Conservation (phyloP, 2,113 vertebrate genomes). For the Gavialis gangeticus region DNA sequence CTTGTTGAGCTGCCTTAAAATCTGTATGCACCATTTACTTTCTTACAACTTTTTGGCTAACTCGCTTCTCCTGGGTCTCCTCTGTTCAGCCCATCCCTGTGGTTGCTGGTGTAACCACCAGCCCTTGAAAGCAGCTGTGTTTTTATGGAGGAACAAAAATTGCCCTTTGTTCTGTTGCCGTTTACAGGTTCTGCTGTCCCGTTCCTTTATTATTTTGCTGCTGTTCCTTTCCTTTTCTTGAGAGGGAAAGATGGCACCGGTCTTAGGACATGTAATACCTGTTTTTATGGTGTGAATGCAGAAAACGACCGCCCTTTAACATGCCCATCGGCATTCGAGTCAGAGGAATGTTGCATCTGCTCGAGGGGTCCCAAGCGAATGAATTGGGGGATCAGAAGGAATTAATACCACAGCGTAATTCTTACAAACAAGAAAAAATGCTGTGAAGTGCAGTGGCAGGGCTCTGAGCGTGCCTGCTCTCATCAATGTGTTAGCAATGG, state of each 20-base stretch:
- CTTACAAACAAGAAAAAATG: constrained; percentile 38
- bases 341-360: constrained; percentile 1
- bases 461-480: constrained; percentile 2
- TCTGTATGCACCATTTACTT: neutral
- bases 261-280: no score
- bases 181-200: neutral
- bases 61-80: neutral
- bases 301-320: neutral
- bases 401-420: constrained; percentile 27
- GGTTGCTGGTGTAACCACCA: constrained; percentile 45
- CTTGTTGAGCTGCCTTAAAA: neutral
- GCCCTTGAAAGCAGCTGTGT: constrained; percentile 21
- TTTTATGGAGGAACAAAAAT: neutral
- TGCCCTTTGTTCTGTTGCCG: neutral
- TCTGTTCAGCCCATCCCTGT: neutral
- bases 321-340: neutral
- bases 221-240: neutral
- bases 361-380: constrained; percentile 33
- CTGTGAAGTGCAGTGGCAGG: neutral
- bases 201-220: neutral
- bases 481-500: neutral
- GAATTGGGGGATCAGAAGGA: constrained; percentile 59
- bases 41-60: neutral
- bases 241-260: no score
- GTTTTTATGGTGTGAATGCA: no score